Percentiles rank a stretch among this genome's conserved stretches.
These are phyloP conservation scores for Tursiops truncatus DNA, from an alignment of 2,113 vertebrate genomes.

Conservation along the genomic window DNA sequence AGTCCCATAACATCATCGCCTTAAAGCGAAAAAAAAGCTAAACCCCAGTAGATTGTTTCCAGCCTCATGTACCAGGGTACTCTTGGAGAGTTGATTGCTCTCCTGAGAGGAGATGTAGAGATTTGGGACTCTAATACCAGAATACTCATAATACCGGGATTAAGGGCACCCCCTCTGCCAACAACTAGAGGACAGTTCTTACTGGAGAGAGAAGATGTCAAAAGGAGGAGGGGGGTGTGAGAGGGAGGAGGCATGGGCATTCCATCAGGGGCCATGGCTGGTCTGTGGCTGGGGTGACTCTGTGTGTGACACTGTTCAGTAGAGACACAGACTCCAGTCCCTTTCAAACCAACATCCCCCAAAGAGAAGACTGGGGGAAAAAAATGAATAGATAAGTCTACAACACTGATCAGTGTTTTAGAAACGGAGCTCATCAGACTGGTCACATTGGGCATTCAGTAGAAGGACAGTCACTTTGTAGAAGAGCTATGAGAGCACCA, in stretches of 20 bases:
- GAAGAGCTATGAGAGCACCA: too few species aligned
- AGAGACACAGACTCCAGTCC: too few species aligned
- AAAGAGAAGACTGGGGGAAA: too few species aligned
- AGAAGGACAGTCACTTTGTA: too few species aligned
- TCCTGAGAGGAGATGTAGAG: neutral
- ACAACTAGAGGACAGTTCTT: neutral
- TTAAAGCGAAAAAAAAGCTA: neutral
- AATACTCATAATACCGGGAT: neutral
- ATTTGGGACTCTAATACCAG: neutral
- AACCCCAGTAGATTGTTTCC: neutral
- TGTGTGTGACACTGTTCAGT: neutral
- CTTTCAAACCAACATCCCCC: too few species aligned
- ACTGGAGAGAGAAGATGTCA: neutral
- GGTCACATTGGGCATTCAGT: too few species aligned
- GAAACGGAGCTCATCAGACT: too few species aligned
- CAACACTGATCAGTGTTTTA: too few species aligned
- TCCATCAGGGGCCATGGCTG: too few species aligned
- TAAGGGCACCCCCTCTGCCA: neutral
- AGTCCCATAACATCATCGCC: too few species aligned
- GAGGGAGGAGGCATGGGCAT: fast-evolving
- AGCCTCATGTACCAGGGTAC: neutral
- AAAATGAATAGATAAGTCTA: too few species aligned
- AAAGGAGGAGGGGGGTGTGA: fast-evolving
- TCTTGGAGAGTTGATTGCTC: neutral
- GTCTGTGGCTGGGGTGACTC: too few species aligned